Evolutionary conservation across 2,113 vertebrate genomes (phyloP).

Genomic region (Eulacestoma nigropectus): DNA sequence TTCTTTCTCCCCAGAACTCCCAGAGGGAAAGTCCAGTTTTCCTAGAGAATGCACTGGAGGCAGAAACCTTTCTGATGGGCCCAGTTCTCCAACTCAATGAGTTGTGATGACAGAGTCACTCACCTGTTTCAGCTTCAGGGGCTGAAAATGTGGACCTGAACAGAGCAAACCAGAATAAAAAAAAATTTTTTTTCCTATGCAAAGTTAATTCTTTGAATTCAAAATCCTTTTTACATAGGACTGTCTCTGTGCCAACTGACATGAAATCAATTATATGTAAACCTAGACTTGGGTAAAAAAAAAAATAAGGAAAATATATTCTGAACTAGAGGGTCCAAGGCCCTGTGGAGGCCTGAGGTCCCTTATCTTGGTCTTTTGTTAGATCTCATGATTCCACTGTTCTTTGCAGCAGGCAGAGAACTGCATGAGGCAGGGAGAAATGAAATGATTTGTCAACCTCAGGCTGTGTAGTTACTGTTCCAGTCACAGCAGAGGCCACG

Average conservation of each 20-base stretch:
- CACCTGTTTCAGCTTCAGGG: not conserved
- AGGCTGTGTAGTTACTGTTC: not conserved
- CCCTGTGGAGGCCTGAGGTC: not conserved
- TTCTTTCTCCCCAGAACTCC: not conserved
- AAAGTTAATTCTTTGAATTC: not conserved
- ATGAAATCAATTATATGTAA: not conserved
- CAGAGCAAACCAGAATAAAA: not conserved
- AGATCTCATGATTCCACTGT: not conserved
- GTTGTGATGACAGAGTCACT: not conserved
- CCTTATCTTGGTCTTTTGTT: not conserved
- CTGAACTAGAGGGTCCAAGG: not conserved
- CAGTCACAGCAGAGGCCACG: accelerated
- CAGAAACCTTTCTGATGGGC: not conserved
- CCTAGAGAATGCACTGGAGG: not conserved
- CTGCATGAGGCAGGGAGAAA: not conserved
- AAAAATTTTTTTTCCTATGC: not conserved
- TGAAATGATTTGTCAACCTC: not conserved
- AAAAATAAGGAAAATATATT: not conserved
- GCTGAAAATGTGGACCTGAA: not conserved
- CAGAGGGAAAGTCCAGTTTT: not conserved
- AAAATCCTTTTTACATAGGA: not conserved
- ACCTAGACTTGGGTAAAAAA: not conserved
- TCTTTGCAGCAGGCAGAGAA: not conserved
- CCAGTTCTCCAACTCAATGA: not conserved
- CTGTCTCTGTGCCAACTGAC: not conserved